Evolutionary conservation across 2,888 invertebrate genomes (phyloP).

Genomic region (Lasioglossum vierecki): DNA sequence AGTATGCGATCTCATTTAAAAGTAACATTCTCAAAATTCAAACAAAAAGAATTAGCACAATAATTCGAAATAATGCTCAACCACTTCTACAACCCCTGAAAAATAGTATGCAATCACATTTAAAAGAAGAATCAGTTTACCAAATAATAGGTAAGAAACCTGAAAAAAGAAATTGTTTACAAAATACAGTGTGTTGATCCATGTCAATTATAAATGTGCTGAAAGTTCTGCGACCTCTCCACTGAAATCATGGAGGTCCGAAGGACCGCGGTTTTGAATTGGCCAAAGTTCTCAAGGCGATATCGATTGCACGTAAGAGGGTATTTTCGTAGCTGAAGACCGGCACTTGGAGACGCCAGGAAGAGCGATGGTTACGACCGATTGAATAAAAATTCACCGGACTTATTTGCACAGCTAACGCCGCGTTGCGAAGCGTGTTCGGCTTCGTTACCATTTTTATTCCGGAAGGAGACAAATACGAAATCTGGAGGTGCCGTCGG

Average conservation of each 20-base stretch:
- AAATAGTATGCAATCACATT: too few relatives aligned
- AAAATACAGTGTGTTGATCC: too few relatives aligned
- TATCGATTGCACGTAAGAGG: conserved; percentile 1
- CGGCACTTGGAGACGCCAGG: background rate
- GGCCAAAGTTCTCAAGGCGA: background rate
- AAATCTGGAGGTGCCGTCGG: background rate
- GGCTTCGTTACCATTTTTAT: conserved; percentile 1
- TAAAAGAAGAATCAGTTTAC: too few relatives aligned
- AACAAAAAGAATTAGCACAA: too few relatives aligned
- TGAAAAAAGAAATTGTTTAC: too few relatives aligned
- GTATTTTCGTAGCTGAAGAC: background rate
- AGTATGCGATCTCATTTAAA: too few relatives aligned
- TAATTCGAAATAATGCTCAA: too few relatives aligned
- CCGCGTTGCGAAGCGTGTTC: background rate
- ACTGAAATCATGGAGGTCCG: background rate
- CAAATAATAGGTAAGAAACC: too few relatives aligned
- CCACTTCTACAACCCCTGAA: too few relatives aligned
- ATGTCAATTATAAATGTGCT: too few relatives aligned
- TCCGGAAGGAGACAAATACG: background rate
- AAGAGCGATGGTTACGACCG: background rate
- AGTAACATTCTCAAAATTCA: too few relatives aligned
- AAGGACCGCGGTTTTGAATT: background rate
- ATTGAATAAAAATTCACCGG: background rate
- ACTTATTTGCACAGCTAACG: background rate
- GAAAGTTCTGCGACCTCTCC: background rate